Evolutionary conservation across 1,140 invertebrate species (phyloP), one percentile per base, ranked within the genome.

Genomic region (Rhyzopertha dominica): DNA sequence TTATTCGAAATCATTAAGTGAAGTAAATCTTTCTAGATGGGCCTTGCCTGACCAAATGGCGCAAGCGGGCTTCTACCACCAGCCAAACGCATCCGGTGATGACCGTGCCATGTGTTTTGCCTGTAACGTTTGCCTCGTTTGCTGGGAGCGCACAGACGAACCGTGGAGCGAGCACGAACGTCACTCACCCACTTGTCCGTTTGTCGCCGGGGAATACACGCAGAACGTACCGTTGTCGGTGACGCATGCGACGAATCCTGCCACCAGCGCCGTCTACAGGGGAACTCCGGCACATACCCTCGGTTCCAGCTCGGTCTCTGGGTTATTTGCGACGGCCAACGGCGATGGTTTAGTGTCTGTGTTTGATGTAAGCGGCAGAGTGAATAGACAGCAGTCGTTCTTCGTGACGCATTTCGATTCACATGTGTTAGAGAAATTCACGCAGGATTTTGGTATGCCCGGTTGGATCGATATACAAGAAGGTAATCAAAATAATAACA

Each of bases 91-190:
- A 5, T 81, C 80, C 16, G 90, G 90, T 2, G 90, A 94, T 63
- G 93, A 96, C 67, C 74, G 91, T 46, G 90, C 90, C 1, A 90
- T 95, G 84, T 96, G 93, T 65, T 96, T 95, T 65, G 91, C 87
- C 0, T 96, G 93, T 67, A 88, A 84, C 56, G 87, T 95, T 2
- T 94, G 90, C 60, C 74, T 95, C 3, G 90, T 95, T 1, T 93
- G 87, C 70, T 96, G 93, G 93, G 93, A 96, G 69, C 88, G 90
- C 43, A 92, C 88, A 0, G 92, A 95, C 72, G 91, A 95, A 67
- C 93, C 92, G 0, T 95, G 90, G 89, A 92, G 91, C 52, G 91
- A 96, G 65, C 91, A 95, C 61, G 91, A 94, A 67, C 74, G 92
- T 5, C 92, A 96, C 70, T 94, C 90, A 13, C 90, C 91, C 8